phyloP scores from a whole-genome alignment of 1,140 invertebrate species.

The Helicorthomorpha holstii region DNA sequence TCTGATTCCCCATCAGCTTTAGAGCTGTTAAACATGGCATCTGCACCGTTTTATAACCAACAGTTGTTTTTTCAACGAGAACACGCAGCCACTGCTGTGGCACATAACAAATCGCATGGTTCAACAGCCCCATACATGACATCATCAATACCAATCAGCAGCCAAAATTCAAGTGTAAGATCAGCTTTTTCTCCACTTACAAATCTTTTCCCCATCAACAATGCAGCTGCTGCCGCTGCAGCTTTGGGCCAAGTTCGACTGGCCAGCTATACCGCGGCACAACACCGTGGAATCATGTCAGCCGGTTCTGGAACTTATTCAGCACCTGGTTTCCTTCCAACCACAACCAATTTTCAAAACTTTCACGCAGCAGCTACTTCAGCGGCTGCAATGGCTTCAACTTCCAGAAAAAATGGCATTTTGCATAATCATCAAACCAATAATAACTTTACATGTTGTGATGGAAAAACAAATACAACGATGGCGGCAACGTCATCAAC shows the following conservation, averaged over 20 bases:
- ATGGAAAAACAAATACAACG: no score
- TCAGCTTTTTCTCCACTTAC: neutral
- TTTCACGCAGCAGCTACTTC: no score
- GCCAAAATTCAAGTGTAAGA: neutral
- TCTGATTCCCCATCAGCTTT: neutral
- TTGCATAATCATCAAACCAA: no score
- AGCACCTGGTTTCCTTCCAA: neutral
- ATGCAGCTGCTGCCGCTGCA: neutral
- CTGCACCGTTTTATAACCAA: neutral
- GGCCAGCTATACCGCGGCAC: no score
- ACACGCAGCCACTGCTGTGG: neutral
- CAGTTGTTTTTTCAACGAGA: neutral
- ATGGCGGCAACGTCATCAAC: no score
- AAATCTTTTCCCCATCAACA: neutral
- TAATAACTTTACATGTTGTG: no score
- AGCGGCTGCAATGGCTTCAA: no score
- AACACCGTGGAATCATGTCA: neutral
- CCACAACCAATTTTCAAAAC: no score
- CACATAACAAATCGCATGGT: neutral
- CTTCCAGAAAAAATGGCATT: no score
- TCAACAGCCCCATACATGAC: neutral
- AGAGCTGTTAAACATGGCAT: neutral
- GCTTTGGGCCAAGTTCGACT: neutral
- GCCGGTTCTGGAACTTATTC: neutral
- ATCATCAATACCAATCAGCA: neutral